Evolutionary conservation across 1,140 invertebrate species (phyloP).

Genomic region (Galendromus occidentalis): DNA sequence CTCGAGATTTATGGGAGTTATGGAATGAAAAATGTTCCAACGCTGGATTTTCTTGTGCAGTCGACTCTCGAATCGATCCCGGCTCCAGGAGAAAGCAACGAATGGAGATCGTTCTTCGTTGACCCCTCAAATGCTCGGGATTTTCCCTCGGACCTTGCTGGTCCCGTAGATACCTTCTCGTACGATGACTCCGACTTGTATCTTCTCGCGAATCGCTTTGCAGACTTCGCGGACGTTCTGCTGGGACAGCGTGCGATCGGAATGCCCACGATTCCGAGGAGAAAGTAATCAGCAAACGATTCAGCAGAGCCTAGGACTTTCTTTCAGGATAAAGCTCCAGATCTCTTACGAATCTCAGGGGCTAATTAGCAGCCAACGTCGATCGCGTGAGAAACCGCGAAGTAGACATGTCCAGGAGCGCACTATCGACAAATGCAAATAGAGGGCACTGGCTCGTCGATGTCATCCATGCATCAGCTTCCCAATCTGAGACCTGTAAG

Average conservation of each 20-base stretch:
- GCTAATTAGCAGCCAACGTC: not conserved
- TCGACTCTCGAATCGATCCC: too few species aligned
- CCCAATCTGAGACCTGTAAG: too few species aligned
- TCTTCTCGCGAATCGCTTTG: constrained; percentile 43
- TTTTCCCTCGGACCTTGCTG: constrained; percentile 31
- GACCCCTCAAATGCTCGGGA: too few species aligned
- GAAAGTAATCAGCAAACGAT: too few species aligned
- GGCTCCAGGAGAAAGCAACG: not conserved
- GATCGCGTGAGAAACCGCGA: constrained; percentile 36
- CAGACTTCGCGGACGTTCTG: constrained; percentile 66
- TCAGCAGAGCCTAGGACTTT: too few species aligned
- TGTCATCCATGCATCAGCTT: too few species aligned
- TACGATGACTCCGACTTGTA: constrained; percentile 45
- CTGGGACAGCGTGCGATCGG: constrained; percentile 67
- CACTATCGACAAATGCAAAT: constrained; percentile 36
- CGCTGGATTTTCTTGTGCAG: constrained; percentile 31
- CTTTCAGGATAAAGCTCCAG: too few species aligned
- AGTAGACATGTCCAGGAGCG: constrained; percentile 43
- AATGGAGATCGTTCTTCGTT: not conserved
- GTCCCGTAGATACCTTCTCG: constrained; percentile 60
- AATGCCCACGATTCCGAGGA: constrained; percentile 58
- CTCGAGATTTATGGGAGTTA: constrained; percentile 37
- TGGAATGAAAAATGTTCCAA: constrained; percentile 48
- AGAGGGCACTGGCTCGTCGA: too few species aligned
- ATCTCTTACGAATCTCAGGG: too few species aligned